phyloP scores from a whole-genome alignment of 2,888 invertebrate species.

The Hirtodrosophila trivittata region DNA sequence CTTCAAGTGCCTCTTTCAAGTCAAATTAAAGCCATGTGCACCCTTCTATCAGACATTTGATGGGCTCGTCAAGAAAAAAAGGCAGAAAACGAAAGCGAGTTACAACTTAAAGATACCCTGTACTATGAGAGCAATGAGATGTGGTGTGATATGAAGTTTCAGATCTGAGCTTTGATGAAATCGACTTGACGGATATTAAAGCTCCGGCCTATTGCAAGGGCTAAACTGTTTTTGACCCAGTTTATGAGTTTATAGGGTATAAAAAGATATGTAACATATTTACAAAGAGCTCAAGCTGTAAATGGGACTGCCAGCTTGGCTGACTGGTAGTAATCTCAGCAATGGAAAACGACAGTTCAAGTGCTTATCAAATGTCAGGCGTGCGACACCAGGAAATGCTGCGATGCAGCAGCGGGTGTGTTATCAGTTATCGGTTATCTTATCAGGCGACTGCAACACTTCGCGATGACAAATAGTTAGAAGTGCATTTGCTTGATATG shows the following conservation, averaged over 20 bases:
- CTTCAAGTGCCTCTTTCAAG: constrained; percentile 39
- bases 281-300: constrained; percentile 35
- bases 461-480: constrained; percentile 67
- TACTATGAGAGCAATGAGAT: too few relatives aligned
- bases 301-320: constrained; percentile 27
- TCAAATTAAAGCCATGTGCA: constrained; percentile 47
- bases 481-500: constrained; percentile 47
- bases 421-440: constrained; percentile 63
- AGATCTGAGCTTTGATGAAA: too few relatives aligned
- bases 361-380: constrained; percentile 62
- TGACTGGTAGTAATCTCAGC: constrained; percentile 51
- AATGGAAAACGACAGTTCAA: constrained; percentile 47
- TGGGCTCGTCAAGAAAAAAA: constrained; percentile 3
- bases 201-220: too few relatives aligned
- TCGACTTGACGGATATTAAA: too few relatives aligned
- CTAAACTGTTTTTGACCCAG: too few relatives aligned
- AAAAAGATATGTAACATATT: not conserved
- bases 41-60: constrained; percentile 9
- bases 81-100: not conserved
- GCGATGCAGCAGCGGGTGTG: constrained; percentile 4
- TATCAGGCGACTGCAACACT: constrained; percentile 63
- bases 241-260: not conserved
- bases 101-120: not conserved
- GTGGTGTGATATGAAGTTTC: too few relatives aligned
- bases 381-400: constrained; percentile 50